These are phyloP conservation scores for Acipenser oxyrinchus DNA, from an alignment of 2,797 vertebrate genomes.

Conservation along the genomic window DNA sequence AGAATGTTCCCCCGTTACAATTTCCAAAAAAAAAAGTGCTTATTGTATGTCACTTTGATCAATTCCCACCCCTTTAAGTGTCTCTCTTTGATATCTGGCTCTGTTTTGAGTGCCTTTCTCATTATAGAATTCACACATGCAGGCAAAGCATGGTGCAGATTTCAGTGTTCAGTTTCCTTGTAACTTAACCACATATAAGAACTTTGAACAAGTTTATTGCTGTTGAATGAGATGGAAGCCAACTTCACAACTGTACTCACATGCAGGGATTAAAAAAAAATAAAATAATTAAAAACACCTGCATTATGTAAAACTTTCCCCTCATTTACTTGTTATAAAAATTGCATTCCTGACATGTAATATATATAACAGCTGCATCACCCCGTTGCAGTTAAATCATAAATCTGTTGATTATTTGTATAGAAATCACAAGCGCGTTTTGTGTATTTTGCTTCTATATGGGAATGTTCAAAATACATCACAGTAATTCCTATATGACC, in stretches of 20 bases:
- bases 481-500: background rate
- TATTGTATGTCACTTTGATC: background rate
- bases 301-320: no score
- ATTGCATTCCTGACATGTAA: no score
- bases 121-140: background rate
- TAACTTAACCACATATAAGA: constrained; percentile 2
- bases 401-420: no score
- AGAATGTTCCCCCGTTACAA: background rate
- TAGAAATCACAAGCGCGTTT: no score
- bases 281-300: no score
- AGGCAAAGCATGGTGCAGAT: background rate
- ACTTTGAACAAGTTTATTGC: background rate
- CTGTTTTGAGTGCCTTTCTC: background rate
- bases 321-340: no score
- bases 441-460: background rate
- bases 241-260: background rate
- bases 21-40: background rate
- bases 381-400: no score
- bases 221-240: background rate
- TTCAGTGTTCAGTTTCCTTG: background rate
- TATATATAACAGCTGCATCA: no score
- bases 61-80: background rate
- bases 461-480: background rate
- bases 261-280: no score
- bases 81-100: background rate